phyloP scores from a whole-genome alignment of 2,888 invertebrate genomes.

The Cheilosia vulpina region DNA sequence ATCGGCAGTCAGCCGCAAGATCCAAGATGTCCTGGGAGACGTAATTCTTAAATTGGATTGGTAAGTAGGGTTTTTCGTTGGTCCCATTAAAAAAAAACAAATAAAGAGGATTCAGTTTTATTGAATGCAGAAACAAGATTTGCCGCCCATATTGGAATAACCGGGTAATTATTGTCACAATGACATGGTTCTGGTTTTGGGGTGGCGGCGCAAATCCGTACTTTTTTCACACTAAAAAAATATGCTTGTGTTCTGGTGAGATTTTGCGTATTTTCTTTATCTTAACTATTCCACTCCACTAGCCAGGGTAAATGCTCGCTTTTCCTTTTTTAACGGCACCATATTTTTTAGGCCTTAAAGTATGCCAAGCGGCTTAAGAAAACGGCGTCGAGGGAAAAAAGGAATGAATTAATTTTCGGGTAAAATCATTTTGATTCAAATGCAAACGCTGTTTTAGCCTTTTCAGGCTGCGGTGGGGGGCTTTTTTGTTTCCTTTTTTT shows the following conservation, averaged over 20 bases:
- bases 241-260: background rate
- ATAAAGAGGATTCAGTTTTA: slow-evolving; percentile 11
- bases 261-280: slow-evolving; percentile 41
- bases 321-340: slow-evolving; percentile 17
- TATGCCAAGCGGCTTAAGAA: background rate
- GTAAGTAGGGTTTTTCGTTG: slow-evolving; percentile 3
- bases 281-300: slow-evolving; percentile 61
- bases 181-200: background rate
- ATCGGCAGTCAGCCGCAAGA: slow-evolving; percentile 33
- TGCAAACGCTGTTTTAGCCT: slow-evolving; percentile 20
- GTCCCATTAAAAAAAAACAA: background rate
- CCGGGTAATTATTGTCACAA: slow-evolving; percentile 42
- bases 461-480: background rate
- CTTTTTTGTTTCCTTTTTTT: slow-evolving; percentile 1
- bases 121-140: slow-evolving; percentile 1
- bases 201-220: slow-evolving; percentile 11
- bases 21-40: slow-evolving; percentile 25
- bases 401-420: slow-evolving; percentile 46
- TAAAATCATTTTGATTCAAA: slow-evolving; percentile 28
- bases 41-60: slow-evolving; percentile 53
- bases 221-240: slow-evolving; percentile 29
- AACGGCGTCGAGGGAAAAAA: slow-evolving; percentile 12
- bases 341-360: slow-evolving; percentile 34
- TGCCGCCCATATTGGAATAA: background rate
- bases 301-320: slow-evolving; percentile 15